A percentile compares a stretch with the other conserved stretches of the same genome.
Evolutionary conservation across 2,113 vertebrate species (phyloP).

Genomic region (Phylloscopus trochilus): DNA sequence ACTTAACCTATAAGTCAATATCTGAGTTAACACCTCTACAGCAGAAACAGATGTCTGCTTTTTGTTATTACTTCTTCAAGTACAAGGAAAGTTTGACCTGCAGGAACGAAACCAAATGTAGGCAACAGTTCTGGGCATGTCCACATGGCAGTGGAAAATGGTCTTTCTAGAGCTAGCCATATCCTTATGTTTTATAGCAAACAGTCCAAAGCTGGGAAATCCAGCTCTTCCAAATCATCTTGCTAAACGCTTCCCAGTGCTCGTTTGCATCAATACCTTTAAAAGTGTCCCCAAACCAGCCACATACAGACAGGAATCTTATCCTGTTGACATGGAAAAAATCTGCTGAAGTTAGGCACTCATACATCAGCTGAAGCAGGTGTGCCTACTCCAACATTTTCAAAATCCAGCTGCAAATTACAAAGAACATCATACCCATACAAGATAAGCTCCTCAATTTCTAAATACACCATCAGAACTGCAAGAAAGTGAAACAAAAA

Average conservation of each 20-base stretch:
- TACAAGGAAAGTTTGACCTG: background rate
- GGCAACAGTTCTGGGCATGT: background rate
- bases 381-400: background rate
- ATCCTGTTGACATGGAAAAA: background rate
- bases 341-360: background rate
- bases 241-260: background rate
- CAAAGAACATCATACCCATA: background rate
- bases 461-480: background rate
- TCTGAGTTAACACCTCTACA: background rate
- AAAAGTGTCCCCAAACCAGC: background rate
- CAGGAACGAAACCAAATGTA: background rate
- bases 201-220: background rate
- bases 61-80: background rate
- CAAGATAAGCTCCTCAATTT: background rate
- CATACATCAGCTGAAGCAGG: background rate
- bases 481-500: background rate
- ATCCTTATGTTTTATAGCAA: background rate
- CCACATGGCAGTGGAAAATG: background rate
- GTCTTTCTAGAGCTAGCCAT: background rate
- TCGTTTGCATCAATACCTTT: background rate
- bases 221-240: background rate
- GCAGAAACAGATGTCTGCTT: background rate
- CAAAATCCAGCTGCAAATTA: background rate
- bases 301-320: background rate
- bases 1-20: background rate